These are phyloP conservation scores for Macrostomum cliftonense DNA, from an alignment of 2,888 invertebrate species.

Conservation along the genomic window DNA sequence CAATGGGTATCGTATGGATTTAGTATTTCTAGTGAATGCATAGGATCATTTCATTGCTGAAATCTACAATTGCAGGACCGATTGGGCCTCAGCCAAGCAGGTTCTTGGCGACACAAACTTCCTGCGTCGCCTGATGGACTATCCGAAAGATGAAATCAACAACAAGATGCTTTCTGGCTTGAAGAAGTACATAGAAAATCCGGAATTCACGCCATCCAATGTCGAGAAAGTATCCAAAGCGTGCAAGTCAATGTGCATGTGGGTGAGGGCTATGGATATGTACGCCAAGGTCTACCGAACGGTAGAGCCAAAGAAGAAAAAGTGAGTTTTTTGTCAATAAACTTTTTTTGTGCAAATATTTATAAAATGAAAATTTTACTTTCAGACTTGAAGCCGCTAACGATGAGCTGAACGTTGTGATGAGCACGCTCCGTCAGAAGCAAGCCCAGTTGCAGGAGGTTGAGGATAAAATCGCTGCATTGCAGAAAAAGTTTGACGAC, in stretches of 20 bases:
- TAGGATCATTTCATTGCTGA: background rate
- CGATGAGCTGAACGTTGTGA: constrained; percentile 53
- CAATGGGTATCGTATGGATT: background rate
- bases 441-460: constrained; percentile 62
- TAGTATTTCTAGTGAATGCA: background rate
- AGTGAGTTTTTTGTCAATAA: constrained; percentile 40
- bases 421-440: constrained; percentile 56
- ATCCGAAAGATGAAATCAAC: constrained; percentile 66
- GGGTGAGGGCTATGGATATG: constrained; percentile 74
- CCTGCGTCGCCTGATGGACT: constrained; percentile 58
- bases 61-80: constrained; percentile 45
- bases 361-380: background rate
- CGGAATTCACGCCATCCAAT: constrained; percentile 62
- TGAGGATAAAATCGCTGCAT: constrained; percentile 48
- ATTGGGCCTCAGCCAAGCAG: constrained; percentile 65
- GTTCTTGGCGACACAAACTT: constrained; percentile 65
- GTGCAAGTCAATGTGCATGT: constrained; percentile 70
- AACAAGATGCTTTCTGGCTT: constrained; percentile 49
- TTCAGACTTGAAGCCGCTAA: constrained; percentile 47
- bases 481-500: constrained; percentile 36
- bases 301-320: constrained; percentile 67
- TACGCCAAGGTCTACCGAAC: constrained; percentile 67
- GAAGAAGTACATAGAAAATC: constrained; percentile 60
- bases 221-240: constrained; percentile 63
- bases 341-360: background rate